Percentiles rank a stretch among this genome's conserved stretches.
Evolutionary conservation across 92 coral and sea anemone genomes (phyloP).

Genomic region (Porites rus): DNA sequence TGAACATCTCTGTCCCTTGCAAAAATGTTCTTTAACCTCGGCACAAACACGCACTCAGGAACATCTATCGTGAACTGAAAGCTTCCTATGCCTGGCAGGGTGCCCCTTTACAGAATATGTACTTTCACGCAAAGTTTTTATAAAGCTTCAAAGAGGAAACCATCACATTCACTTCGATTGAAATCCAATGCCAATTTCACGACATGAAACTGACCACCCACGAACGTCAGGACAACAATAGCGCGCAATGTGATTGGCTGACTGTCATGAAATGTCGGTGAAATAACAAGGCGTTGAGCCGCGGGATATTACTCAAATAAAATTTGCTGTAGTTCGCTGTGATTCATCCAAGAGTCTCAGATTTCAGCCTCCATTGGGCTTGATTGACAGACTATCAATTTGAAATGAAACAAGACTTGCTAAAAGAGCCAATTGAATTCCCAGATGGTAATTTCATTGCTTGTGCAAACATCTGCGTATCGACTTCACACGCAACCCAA

Average conservation of each 20-base stretch:
- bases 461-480: conserved; percentile 52
- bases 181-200: conserved; percentile 71
- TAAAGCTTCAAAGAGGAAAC: conserved; percentile 57
- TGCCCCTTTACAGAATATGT: conserved; percentile 17
- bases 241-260: conserved; percentile 61
- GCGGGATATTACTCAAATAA: conserved; percentile 76
- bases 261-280: conserved; percentile 34
- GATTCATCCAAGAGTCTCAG: conserved; percentile 44
- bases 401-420: conserved; percentile 49
- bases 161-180: conserved; percentile 67
- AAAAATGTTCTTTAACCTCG: not conserved
- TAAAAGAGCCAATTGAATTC: conserved; percentile 47
- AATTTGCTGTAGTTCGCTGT: conserved; percentile 50
- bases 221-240: conserved; percentile 72
- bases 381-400: conserved; percentile 45
- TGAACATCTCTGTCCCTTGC: not conserved
- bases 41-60: not conserved
- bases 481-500: conserved; percentile 27
- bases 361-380: conserved; percentile 35
- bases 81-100: conserved; percentile 34
- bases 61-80: conserved; percentile 5
- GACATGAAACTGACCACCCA: conserved; percentile 92
- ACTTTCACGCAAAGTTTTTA: conserved; percentile 44
- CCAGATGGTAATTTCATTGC: conserved; percentile 50
- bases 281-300: conserved; percentile 70